These are phyloP conservation scores for Pampus argenteus DNA, from an alignment of 2,797 vertebrate genomes.

Conservation along the genomic window DNA sequence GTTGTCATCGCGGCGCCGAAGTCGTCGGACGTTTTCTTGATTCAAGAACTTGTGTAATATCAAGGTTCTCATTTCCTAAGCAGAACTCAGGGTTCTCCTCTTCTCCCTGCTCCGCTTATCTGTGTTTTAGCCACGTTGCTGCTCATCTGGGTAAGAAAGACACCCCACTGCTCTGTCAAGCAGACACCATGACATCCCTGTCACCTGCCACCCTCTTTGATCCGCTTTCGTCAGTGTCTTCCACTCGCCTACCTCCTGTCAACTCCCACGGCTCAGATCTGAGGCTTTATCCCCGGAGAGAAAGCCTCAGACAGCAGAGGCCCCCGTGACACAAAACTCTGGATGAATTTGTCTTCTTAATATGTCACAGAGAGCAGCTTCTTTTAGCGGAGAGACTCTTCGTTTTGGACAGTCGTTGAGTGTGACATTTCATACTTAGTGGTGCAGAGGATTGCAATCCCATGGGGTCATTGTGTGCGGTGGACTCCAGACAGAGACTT, in stretches of 20 bases:
- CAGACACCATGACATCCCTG: conserved; percentile 45
- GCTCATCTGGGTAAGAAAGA: conserved; percentile 44
- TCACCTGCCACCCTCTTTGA: conserved; percentile 73
- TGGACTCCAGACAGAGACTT: not conserved
- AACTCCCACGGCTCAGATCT: conserved; percentile 57
- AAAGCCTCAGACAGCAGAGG: conserved; percentile 43
- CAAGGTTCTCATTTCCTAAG: not conserved
- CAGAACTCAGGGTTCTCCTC: conserved; percentile 1
- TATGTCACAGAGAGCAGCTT: conserved; percentile 53
- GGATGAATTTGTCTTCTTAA: conserved; percentile 57
- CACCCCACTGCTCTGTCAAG: conserved; percentile 35
- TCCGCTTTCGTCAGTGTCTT: conserved; percentile 54
- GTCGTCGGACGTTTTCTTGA: conserved; percentile 7
- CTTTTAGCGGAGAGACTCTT: conserved; percentile 34
- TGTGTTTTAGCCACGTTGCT: conserved; percentile 35
- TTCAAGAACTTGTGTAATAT: too few species aligned
- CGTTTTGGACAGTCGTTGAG: conserved; percentile 40
- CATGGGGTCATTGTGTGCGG: conserved; percentile 25
- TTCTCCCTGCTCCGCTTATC: conserved; percentile 14
- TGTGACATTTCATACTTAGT: conserved; percentile 46
- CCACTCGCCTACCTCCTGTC: conserved; percentile 65
- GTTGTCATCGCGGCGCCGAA: conserved; percentile 16
- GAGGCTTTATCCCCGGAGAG: conserved; percentile 45
- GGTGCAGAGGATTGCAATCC: conserved; percentile 35
- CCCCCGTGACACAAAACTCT: conserved; percentile 48